Evolutionary conservation across 2,888 invertebrate genomes (phyloP).

Genomic region (Cordilura impudica): DNA sequence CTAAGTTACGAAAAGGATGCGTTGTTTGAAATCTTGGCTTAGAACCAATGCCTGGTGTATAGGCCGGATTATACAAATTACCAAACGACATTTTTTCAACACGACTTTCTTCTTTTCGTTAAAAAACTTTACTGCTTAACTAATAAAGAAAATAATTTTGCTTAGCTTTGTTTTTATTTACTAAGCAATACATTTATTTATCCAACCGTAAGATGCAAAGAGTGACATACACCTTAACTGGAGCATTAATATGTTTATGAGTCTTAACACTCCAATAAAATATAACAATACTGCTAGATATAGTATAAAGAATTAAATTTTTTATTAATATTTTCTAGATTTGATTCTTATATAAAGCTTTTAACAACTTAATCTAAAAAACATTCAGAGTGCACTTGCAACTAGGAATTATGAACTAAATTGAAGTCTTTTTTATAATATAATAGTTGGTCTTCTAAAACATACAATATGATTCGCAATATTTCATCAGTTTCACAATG

Average conservation of each 20-base stretch:
- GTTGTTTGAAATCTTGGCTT: slow-evolving; percentile 43
- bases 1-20: slow-evolving; percentile 63
- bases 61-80: slow-evolving; percentile 35
- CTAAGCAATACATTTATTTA: slow-evolving; percentile 10
- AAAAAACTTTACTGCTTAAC: not conserved
- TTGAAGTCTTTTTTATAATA: no score
- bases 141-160: not conserved
- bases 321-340: no score
- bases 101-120: slow-evolving; percentile 20
- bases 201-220: slow-evolving; percentile 25
- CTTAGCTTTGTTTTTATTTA: not conserved
- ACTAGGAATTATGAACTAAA: no score
- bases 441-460: no score
- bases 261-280: not conserved
- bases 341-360: no score
- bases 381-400: no score
- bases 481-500: no score
- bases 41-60: slow-evolving; percentile 42
- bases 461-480: no score
- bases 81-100: slow-evolving; percentile 28
- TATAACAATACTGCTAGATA: no score
- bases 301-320: no score
- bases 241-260: slow-evolving; percentile 41
- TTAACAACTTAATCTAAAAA: no score
- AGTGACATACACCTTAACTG: slow-evolving; percentile 44